These are phyloP conservation scores for Platysteira castanea DNA, from an alignment of 2,113 vertebrate genomes.

Conservation along the genomic window DNA sequence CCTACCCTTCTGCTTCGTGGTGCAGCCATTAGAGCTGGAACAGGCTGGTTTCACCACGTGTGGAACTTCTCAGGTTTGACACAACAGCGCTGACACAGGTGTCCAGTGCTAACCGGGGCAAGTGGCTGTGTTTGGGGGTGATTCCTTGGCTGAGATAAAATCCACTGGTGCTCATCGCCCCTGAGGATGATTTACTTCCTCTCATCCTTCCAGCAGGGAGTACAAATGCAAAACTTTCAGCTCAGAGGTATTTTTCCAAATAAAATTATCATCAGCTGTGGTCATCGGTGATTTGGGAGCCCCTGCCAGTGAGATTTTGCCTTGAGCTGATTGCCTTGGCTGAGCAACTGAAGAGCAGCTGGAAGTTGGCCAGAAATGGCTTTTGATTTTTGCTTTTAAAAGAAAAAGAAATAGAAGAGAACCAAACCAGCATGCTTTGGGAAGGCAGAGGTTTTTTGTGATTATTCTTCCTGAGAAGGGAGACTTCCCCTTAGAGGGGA, in stretches of 20 bases:
- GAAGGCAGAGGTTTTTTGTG: background rate
- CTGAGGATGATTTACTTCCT: background rate
- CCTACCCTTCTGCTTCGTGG: background rate
- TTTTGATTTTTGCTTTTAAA: background rate
- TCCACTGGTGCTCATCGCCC: background rate
- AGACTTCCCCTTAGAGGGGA: background rate
- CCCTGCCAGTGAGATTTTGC: background rate
- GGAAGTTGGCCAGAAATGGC: background rate
- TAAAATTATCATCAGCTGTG: background rate
- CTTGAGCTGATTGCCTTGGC: background rate
- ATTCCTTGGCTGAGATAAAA: background rate
- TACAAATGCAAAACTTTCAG: background rate
- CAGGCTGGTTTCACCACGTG: background rate
- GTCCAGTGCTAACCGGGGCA: background rate
- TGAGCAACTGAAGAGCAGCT: background rate
- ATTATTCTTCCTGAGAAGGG: background rate
- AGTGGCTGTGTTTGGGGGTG: background rate
- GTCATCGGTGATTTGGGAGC: background rate
- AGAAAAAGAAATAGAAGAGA: background rate
- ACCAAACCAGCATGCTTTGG: background rate
- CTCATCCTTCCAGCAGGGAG: background rate
- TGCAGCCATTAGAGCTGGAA: background rate
- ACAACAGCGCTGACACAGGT: background rate
- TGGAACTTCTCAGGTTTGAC: background rate
- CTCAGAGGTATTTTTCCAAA: background rate